Conservation (phyloP, 2,888 invertebrate species). For the Eupithecia dodoneata region DNA sequence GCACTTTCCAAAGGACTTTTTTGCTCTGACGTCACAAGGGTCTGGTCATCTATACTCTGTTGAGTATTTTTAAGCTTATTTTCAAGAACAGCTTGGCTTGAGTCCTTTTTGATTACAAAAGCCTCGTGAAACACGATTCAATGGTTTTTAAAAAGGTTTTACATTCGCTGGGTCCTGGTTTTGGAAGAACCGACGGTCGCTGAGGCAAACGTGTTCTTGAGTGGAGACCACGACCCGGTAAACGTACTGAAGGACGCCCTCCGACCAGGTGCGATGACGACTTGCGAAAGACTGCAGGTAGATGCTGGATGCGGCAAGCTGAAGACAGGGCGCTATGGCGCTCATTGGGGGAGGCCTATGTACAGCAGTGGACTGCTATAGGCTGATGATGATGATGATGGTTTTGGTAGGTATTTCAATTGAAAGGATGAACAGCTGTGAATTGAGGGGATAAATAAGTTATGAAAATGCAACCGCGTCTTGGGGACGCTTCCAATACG, state of each 20-base stretch:
- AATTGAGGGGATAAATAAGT: not conserved
- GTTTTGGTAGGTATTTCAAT: not conserved
- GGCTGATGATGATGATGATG: too few species aligned
- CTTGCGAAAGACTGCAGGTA: too few species aligned
- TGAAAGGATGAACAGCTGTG: not conserved
- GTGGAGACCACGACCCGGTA: too few species aligned
- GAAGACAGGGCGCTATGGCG: too few species aligned
- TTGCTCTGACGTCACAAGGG: not conserved
- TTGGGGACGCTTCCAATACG: too few species aligned
- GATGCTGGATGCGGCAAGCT: too few species aligned
- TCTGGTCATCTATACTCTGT: conserved; percentile 2
- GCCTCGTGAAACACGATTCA: conserved; percentile 2
- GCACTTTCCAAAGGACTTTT: not conserved
- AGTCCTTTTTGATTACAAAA: conserved; percentile 7
- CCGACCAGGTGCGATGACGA: too few species aligned
- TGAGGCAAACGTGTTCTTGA: too few species aligned
- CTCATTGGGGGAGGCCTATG: too few species aligned
- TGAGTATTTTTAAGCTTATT: conserved; percentile 8
- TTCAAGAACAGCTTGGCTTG: not conserved
- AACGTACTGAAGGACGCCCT: too few species aligned
- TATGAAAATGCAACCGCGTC: too few species aligned
- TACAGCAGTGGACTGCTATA: too few species aligned
- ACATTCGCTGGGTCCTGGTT: not conserved
- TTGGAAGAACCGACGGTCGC: not conserved
- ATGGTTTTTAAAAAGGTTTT: conserved; percentile 10